These are phyloP conservation scores for Stichopus horrens DNA, from an alignment of 53 echinoderm and acorn worm species.

Conservation along the genomic window DNA sequence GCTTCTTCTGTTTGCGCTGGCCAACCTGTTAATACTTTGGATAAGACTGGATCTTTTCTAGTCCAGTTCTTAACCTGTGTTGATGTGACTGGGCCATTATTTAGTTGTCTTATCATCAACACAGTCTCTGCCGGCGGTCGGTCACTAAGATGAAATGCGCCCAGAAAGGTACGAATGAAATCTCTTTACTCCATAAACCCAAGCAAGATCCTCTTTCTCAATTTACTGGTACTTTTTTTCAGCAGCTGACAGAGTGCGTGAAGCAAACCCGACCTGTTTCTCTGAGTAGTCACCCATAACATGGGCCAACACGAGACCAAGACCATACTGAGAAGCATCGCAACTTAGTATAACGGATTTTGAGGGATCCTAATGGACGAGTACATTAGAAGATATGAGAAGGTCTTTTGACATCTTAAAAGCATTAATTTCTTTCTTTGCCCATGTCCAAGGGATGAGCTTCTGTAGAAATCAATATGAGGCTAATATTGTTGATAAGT, in stretches of 20 bases:
- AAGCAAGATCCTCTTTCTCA: too few species aligned
- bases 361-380: conserved; percentile 27
- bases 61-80: background rate
- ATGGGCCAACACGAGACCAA: background rate
- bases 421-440: background rate
- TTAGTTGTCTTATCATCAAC: background rate
- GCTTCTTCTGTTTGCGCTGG: background rate
- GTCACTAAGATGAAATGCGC: conserved; percentile 53
- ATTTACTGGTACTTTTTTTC: background rate
- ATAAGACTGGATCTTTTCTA: background rate
- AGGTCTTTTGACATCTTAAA: background rate
- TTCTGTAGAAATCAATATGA: conserved; percentile 43
- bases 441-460: conserved; percentile 23
- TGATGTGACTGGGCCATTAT: background rate
- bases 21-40: background rate
- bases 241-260: background rate
- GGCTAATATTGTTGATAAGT: conserved; percentile 34
- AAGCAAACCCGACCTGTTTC: conserved; percentile 4
- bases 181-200: background rate
- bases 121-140: conserved; percentile 64
- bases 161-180: background rate
- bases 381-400: conserved; percentile 5
- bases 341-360: conserved; percentile 16
- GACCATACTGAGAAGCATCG: conserved; percentile 36
- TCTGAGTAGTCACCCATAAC: background rate